Base-by-base conservation (phyloP, 2,888 invertebrate species). In the Pyrrhia umbra region DNA sequence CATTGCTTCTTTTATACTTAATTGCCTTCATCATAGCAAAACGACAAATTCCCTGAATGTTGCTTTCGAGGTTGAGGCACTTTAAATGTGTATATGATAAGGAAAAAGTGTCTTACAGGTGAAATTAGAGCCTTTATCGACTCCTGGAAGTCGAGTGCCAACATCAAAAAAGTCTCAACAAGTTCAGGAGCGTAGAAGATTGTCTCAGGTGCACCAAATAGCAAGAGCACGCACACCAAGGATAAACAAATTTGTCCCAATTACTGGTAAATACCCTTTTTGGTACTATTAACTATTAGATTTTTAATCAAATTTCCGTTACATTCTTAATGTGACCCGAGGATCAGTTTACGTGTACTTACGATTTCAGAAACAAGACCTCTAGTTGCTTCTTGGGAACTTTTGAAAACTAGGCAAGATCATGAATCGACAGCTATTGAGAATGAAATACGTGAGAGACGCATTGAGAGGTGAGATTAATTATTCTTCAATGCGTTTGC, bases 361-460 rank as follows among this genome's bases (percentile, higher is more conserved):
- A n/a, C 9, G 1, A 16, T 82, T 81, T 16, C 75, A 94, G 95
- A 92, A 74, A 85, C 85, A 2, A 86, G 87, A 1, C 94, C 93
- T 2, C 80, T 91, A 20, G 67, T 81, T 6, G 90, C 89, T 0
- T 85, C 92, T n/a, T 95, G 95, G 95, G 94, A 94, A 39, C 78
- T 93, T 1, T 39, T 95, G 6, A 93, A 85, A 81, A 68, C 60
- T 59, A 90, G 79, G 78, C 88, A 64, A 83, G 94, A 95, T 51
- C 83, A 90, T 18, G 86, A 86, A 21, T 91, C 94, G 30, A 95
- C 96, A 0, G 79, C 91, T 0, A 92, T 95, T 79, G 96, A 96
- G 87, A 84, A 84, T 8, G 96, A 96, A 88, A 89, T 96, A 81
- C 95, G 95, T 56, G 92, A 94, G 59, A 84, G 92, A 45, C 93